phyloP scores from a whole-genome alignment of 2,113 vertebrate species.

The Callaeas wilsoni region DNA sequence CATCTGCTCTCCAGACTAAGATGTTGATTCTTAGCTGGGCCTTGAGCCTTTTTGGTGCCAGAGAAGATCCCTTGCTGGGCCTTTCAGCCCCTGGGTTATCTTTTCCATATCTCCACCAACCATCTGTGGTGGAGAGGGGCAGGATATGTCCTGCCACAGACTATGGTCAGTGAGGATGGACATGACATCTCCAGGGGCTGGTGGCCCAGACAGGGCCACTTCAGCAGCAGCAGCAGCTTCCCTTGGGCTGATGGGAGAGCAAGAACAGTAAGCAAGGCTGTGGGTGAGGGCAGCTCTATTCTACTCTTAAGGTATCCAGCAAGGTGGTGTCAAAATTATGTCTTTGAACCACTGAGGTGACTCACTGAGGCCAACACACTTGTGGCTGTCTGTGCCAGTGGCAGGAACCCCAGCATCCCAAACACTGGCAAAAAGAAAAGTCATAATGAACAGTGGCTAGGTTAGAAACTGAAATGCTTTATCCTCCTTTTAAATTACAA shows the following conservation, averaged over 20 bases:
- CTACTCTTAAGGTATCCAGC: neutral
- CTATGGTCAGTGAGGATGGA: too few relatives aligned
- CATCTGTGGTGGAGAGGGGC: too few relatives aligned
- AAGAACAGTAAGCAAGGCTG: fast-evolving
- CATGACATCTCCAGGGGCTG: neutral
- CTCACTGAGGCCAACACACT: neutral
- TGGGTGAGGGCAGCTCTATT: neutral
- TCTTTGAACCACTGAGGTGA: neutral
- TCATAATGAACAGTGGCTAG: neutral
- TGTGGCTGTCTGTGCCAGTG: neutral
- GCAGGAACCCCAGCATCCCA: neutral
- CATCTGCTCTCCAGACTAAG: too few relatives aligned
- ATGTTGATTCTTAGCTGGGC: too few relatives aligned
- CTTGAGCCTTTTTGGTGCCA: too few relatives aligned
- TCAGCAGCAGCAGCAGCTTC: fast-evolving
- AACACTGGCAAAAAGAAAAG: neutral
- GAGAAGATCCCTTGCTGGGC: too few relatives aligned
- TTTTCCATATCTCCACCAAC: too few relatives aligned
- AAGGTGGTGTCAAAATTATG: neutral
- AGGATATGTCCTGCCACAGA: too few relatives aligned
- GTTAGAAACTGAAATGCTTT: neutral
- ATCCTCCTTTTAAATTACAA: neutral
- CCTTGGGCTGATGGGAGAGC: neutral
- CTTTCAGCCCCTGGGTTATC: too few relatives aligned
- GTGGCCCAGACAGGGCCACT: neutral